Base-by-base conservation (phyloP, 2,113 vertebrate species). In the Hypanus sabinus region DNA sequence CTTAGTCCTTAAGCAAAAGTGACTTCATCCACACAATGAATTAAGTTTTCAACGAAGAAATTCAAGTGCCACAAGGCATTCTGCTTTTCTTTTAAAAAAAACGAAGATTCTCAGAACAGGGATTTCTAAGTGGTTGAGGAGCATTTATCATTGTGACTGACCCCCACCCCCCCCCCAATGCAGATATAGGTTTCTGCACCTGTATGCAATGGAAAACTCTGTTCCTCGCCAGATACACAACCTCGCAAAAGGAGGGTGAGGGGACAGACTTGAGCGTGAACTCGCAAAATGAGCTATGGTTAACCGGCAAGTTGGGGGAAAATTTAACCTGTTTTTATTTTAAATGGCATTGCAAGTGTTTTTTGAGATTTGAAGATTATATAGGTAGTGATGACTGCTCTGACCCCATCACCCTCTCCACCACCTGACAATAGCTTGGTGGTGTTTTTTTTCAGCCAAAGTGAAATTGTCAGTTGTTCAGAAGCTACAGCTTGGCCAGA, bases 31-130 rank as follows among this genome's bases (percentile, higher is more conserved):
- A 73, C 11, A 20, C 68, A 75, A 38, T 93, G 16, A 93, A 55
- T 73, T 5, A 24, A 7, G 68, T 36, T 90, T 65, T 46, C 8
- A 20, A 70, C 46, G 27, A 65, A 33, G 33, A 65, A 8, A 24
- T 93, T 73, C 36, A 11, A 73, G 24, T 93, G 91, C 68, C 70
- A 0, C 30, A 65, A 3, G 60, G 87, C 33, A 68, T 91, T 62
- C 46, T 46, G 46, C 46, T 46, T 46, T 46, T 46, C 46, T 68
- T 70, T 71, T 46, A 55, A 55, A 11, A 55, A 11, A 73, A 70
- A 91, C 2, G 60, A 73, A 93, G 91, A 73, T 93, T 38, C 91
- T 93, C 36, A 55, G 70, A 16, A 73, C 70, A 93, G 65, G 91
- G 38, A 55, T 93, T 71, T 73, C 68, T 55, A 27, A 0, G 30